These are phyloP conservation scores for Ruditapes philippinarum DNA, from an alignment of 1,140 invertebrate species.

Conservation along the genomic window DNA sequence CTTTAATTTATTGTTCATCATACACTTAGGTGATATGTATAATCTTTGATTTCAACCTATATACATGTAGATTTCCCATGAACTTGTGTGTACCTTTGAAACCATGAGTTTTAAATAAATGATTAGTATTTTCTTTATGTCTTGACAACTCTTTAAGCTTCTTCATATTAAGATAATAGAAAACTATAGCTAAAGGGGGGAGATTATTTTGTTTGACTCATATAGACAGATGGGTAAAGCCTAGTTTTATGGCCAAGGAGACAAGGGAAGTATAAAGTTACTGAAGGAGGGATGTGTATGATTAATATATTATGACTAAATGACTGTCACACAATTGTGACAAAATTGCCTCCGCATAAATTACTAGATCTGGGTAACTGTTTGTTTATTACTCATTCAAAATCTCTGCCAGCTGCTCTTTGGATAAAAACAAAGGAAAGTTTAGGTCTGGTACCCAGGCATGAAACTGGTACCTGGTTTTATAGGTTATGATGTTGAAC, in stretches of 20 bases:
- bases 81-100: too few relatives aligned
- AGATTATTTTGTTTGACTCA: too few relatives aligned
- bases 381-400: slow-evolving; percentile 4
- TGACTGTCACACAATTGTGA: neutral
- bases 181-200: too few relatives aligned
- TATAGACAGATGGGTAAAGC: neutral
- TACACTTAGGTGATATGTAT: too few relatives aligned
- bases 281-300: neutral
- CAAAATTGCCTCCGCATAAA: neutral
- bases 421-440: neutral
- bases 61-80: too few relatives aligned
- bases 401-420: neutral
- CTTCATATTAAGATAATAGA: too few relatives aligned
- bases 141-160: too few relatives aligned
- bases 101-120: too few relatives aligned
- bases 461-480: neutral
- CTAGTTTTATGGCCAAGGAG: neutral
- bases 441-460: neutral
- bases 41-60: too few relatives aligned
- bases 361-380: neutral
- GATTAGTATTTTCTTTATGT: too few relatives aligned
- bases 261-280: neutral
- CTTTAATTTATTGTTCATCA: too few relatives aligned
- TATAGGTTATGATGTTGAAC: too few relatives aligned
- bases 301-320: slow-evolving; percentile 2